Evolutionary conservation across 2,888 invertebrate species (phyloP), one percentile per base, ranked within the genome.

Genomic region (Minunthozetes semirufus): DNA sequence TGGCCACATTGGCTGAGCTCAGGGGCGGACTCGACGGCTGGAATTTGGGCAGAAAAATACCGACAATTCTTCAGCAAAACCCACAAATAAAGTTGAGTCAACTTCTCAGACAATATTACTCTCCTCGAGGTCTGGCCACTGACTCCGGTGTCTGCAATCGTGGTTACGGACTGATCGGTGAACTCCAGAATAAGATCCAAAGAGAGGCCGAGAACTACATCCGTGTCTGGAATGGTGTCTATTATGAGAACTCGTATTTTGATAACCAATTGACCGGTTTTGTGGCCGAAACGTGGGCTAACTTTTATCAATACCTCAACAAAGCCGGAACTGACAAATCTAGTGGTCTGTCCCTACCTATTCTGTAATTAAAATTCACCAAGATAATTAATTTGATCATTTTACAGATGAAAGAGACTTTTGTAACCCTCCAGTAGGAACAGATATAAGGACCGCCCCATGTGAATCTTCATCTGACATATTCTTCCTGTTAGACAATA

Each of bases 91-190:
- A 50, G n/a, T 72, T 78, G 22, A 79, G 79, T 56, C 76, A 78
- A 75, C 77, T 77, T 11, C 61, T 79, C 15, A 73, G 79, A n/a
- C 76, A 75, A 72, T 79, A 79, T 48, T 78, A 78, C 25, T 75
- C 77, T 15, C 68, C 70, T 3, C 53, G 72, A 19, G 78, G 78
- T 25, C 38, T 78, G 4, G 0, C 75, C 17, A 1, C 38, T 1
- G 48, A 42, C 15, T 29, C 42, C 0, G 38, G 71, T 9, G 59
- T 75, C 19, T 75, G 75, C 42, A 25, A 72, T n/a, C 75, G 75
- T 1, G 17, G 70, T 5, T 19, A 19, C 4, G 29, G 56, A 13
- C 42, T 72, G 29, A 25, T 33, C 9, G 70, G 17, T 0, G 42
- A 42, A 27, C 46, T 75, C 0, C 42, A 75, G 15, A 71, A 75